Evolutionary conservation across 2,888 invertebrate genomes (phyloP), one percentile per base, ranked within the genome.

Genomic region (Drosophila paranaensis): DNA sequence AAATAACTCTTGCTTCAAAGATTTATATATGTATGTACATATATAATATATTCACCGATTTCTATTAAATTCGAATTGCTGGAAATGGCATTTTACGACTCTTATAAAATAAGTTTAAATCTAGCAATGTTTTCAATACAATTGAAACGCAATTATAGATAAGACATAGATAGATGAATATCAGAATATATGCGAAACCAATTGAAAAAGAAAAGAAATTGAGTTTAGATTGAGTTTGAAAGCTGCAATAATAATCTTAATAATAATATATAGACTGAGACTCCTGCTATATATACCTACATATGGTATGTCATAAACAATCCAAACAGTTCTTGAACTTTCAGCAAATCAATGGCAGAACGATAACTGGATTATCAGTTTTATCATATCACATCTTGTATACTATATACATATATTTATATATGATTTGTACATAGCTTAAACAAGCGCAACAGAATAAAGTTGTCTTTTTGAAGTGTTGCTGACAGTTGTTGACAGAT

Each of bases 401-500:
- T 33, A 33, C 9, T 33, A 20, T 50, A 35, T 13, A n/a, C n/a
- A 16, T 33, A 6, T 2, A 13, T 11, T 48, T 20, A 48, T 33
- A 20, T 35, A 50, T 35, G 3, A 51, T 20, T 64, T 51, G 25
- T 30, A n/a, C 11, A 30, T 30, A 16, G 33, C 11, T 30, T 5
- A 14, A n/a, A 14, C 46, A 46, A 16, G 1, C 20, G 20, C 20
- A 20, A 20, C 20, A 20, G 50, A 61, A 72, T 58, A 68, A 20
- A 9, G 48, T 16, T 66, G 20, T 46, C 35, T 27, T 20, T 35
- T n/a, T 33, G 45, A 68, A 61, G 42, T 53, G 50, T 13, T 39
- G 20, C 33, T 40, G 40, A 42, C 53, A 53, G 39, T 40, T 27
- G 40, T 16, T 40, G 75, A 73, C 82, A 66, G 50, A 66, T 74